Conservation (phyloP, 2,113 vertebrate genomes). For the Ivindomyrus marchei region DNA sequence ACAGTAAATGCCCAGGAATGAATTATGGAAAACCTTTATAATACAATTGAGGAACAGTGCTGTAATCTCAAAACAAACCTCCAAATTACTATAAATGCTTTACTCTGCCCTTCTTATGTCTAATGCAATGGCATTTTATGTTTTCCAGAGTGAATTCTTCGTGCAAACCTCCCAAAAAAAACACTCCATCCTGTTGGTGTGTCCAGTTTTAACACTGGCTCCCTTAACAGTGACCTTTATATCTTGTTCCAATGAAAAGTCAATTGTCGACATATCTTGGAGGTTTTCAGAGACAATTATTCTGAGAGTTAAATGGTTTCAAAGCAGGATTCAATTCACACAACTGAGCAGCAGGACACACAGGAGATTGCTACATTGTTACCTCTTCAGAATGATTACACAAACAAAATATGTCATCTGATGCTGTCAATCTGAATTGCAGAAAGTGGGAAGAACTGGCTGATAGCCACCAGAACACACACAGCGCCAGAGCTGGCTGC, state of each 20-base stretch:
- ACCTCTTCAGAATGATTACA: not conserved
- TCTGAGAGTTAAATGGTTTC: not conserved
- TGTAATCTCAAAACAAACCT: not conserved
- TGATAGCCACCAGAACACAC: not conserved
- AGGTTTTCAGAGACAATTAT: not conserved
- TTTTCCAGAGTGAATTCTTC: not conserved
- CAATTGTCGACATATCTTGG: not conserved
- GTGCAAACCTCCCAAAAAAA: not conserved
- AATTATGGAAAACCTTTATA: not conserved
- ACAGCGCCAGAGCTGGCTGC: not conserved
- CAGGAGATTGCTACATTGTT: not conserved
- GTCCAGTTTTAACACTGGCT: not conserved
- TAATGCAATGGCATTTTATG: not conserved
- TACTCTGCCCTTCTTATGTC: not conserved
- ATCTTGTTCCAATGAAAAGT: not conserved
- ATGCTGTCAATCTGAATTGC: not conserved
- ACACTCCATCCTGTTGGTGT: not conserved
- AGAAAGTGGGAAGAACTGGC: not conserved
- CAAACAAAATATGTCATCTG: not conserved
- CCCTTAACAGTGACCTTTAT: not conserved
- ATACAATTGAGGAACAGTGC: not conserved
- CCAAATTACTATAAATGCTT: not conserved
- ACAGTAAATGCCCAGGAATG: not conserved
- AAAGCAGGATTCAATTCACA: not conserved
- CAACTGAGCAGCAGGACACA: not conserved